A percentile compares a stretch with the other conserved stretches of the same genome.
Conservation (phyloP, 37 sponge, comb jelly and placozoan genomes). For the Halisarca cf. caerulea region DNA sequence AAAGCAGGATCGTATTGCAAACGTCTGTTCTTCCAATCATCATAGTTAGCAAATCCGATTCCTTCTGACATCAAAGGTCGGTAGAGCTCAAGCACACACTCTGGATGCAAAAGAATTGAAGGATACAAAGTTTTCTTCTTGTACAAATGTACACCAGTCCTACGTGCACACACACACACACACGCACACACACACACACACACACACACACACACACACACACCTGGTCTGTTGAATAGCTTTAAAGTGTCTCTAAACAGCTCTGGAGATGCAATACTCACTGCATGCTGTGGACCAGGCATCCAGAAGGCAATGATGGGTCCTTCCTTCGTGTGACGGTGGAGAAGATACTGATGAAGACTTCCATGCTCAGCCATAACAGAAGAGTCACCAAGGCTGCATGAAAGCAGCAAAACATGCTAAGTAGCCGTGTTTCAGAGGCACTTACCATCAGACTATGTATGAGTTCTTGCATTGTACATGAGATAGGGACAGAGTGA, state of each 20-base stretch:
- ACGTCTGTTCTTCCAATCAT: conserved; percentile 23
- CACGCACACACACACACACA: no score
- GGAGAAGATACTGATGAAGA: conserved; percentile 81
- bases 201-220: no score
- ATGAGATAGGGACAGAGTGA: no score
- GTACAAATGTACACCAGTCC: no score
- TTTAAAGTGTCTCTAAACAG: conserved; percentile 60
- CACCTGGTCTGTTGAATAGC: conserved; percentile 79
- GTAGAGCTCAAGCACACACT: conserved; percentile 18
- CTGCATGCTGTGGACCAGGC: conserved; percentile 63
- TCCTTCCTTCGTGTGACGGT: conserved; percentile 69
- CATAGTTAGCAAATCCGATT: conserved; percentile 35
- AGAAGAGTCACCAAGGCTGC: conserved; percentile 62
- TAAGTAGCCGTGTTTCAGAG: no score
- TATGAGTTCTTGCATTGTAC: no score
- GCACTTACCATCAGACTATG: no score
- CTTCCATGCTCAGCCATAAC: conserved; percentile 72
- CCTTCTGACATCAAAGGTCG: conserved; percentile 16
- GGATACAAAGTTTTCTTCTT: no score
- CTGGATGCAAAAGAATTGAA: no score
- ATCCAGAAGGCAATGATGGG: conserved; percentile 77
- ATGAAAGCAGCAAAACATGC: no score
- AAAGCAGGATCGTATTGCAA: background rate
- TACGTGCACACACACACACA: no score
- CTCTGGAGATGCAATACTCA: conserved; percentile 83